phyloP scores from a whole-genome alignment of 2,888 invertebrate species.

The Microctonus aethiopoides region DNA sequence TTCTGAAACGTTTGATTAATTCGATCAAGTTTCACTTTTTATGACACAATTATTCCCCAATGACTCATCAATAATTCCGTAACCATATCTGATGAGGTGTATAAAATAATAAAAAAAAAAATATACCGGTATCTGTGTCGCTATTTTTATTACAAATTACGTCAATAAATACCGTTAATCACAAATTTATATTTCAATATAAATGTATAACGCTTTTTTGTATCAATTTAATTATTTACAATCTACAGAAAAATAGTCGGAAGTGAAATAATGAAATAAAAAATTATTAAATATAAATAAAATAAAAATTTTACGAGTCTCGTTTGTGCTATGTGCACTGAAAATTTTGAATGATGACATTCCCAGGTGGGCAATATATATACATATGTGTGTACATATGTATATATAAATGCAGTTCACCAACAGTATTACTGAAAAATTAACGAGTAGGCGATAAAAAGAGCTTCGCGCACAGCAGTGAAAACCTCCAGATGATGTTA shows the following conservation, averaged over 20 bases:
- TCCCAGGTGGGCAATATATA: constrained; percentile 22
- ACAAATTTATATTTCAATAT: not conserved
- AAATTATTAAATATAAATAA: not conserved
- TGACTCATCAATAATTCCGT: too few relatives aligned
- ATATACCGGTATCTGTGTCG: not conserved
- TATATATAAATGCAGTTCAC: too few relatives aligned
- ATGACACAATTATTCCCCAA: too few relatives aligned
- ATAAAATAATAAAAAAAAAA: too few relatives aligned
- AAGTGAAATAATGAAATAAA: too few relatives aligned
- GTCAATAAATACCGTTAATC: not conserved
- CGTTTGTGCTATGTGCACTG: not conserved
- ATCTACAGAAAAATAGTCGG: not conserved
- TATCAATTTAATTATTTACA: too few relatives aligned
- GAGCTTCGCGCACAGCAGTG: constrained; percentile 9
- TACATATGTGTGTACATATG: too few relatives aligned
- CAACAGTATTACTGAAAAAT: constrained; percentile 39
- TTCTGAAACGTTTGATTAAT: too few relatives aligned
- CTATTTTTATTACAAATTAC: not conserved
- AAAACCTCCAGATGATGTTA: not conserved
- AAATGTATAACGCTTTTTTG: too few relatives aligned
- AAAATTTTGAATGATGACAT: constrained; percentile 3
- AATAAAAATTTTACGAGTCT: not conserved
- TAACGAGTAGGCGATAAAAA: constrained; percentile 42
- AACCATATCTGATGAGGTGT: too few relatives aligned
- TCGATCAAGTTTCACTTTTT: too few relatives aligned